Evolutionary conservation across 2,888 invertebrate species (phyloP), one percentile per base, ranked within the genome.

Genomic region (Dynastes maya): DNA sequence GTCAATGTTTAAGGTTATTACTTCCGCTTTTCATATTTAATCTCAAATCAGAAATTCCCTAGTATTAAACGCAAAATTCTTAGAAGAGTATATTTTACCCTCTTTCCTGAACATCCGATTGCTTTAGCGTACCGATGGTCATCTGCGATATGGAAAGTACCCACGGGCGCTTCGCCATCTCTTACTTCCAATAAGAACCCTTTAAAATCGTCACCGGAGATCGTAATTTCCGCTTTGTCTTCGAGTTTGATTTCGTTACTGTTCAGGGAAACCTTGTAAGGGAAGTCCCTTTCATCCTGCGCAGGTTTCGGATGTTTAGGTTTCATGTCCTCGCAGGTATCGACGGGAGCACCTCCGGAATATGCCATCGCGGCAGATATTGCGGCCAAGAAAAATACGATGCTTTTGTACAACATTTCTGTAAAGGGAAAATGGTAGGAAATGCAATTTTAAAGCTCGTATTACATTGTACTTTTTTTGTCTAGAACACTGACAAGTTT

Each of bases 141-240:
- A 37, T 89, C 86, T 9, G 91, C 87, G 8, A 93, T 86, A n/a
- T 89, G 88, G 87, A 94, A 94, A 70, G 88, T 88, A 40, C 95
- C 95, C 2, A 94, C 91, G 0, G 92, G 91, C 76, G 91, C 90
- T 78, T 91, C 89, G 5, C 91, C 90, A 4, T 90, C 87, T 64
- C 94, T 91, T 0, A 93, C 94, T 88, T 94, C 93, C 78, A 94
- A 85, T 79, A 94, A 88, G 85, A 93, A 91, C 16, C 94, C 95
- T 75, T 88, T 90, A 85, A 92, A 87, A 4, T 87, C 84, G 1
- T 85, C 85, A 76, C 92, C 92, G 13, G 86, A 83, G 83, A 93
- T 89, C 77, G 89, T 90, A 79, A 93, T 90, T 78, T 91, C 89
- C 84, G 92, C 88, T 86, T 89, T 86, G 87, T 91, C 84, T 82